A percentile compares a stretch with the other conserved stretches of the same genome.
phyloP scores from a whole-genome alignment of 2,888 invertebrate species.

The Crioceris asparagi region DNA sequence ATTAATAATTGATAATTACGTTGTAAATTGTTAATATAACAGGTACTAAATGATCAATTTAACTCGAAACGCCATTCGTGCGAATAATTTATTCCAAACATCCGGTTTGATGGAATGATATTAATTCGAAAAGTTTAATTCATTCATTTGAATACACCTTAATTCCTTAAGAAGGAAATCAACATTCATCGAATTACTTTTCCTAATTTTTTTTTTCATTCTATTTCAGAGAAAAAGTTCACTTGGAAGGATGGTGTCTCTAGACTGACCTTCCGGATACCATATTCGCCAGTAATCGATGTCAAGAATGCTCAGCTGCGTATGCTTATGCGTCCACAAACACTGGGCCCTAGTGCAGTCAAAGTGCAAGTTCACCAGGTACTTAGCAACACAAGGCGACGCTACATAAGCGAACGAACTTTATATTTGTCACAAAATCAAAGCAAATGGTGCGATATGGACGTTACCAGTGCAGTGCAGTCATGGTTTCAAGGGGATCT shows the following conservation, averaged over 20 bases:
- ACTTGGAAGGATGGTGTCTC: slow-evolving; percentile 15
- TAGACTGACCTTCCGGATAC: slow-evolving; percentile 27
- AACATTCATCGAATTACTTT: no score
- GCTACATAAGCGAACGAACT: slow-evolving; percentile 33
- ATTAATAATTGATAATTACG: no score
- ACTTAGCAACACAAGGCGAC: slow-evolving; percentile 34
- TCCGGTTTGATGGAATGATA: no score
- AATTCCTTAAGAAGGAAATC: no score
- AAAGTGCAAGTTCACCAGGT: slow-evolving; percentile 34
- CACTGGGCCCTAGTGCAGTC: slow-evolving; percentile 19
- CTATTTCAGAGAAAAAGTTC: slow-evolving; percentile 30
- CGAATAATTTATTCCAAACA: no score
- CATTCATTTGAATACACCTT: no score
- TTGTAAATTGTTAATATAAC: no score
- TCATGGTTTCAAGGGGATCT: slow-evolving; percentile 40
- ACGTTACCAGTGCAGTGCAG: slow-evolving; percentile 43
- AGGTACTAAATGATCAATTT: no score
- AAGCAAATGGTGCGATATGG: slow-evolving; percentile 51
- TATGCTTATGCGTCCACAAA: slow-evolving; percentile 32
- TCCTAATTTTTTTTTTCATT: slow-evolving; percentile 13
- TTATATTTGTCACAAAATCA: slow-evolving; percentile 32
- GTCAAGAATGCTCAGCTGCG: slow-evolving; percentile 42
- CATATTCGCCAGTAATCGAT: slow-evolving; percentile 17
- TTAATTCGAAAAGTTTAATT: no score
- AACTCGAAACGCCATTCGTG: no score